Conservation (phyloP, 2,797 vertebrate genomes). For the Euphonia xanthogaster region DNA sequence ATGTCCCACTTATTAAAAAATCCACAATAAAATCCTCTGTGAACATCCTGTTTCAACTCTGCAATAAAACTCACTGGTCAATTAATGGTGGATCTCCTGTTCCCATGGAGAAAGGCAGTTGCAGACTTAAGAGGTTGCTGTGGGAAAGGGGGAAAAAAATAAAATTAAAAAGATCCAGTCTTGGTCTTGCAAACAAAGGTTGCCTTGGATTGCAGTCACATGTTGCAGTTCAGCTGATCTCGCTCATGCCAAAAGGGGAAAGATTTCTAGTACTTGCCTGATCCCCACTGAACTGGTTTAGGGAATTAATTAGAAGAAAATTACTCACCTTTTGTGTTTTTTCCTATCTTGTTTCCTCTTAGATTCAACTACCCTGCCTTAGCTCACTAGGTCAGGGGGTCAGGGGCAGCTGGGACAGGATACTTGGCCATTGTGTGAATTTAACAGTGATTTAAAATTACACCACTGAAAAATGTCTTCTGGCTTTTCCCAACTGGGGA, state of each 20-base stretch:
- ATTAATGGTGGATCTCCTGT: conserved; percentile 11
- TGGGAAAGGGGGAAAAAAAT: neutral
- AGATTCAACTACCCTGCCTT: neutral
- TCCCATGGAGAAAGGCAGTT: conserved; percentile 39
- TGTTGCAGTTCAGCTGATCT: conserved; percentile 59
- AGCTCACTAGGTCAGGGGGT: neutral
- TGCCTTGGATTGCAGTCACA: conserved; percentile 57
- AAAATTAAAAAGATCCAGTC: conserved; percentile 39
- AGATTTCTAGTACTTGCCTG: conserved; percentile 42
- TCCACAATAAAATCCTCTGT: neutral
- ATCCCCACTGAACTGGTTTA: conserved; percentile 47
- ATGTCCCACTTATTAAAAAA: neutral
- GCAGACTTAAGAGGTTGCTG: conserved; percentile 7
- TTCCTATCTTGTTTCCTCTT: neutral
- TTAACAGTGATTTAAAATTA: neutral
- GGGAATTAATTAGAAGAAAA: conserved; percentile 35
- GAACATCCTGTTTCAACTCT: neutral
- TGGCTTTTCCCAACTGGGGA: neutral
- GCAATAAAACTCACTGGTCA: neutral
- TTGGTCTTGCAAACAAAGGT: conserved; percentile 51
- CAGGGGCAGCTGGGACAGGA: neutral
- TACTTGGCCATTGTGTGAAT: neutral
- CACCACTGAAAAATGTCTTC: neutral
- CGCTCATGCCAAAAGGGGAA: neutral
- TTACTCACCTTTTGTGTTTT: neutral